Evolutionary conservation across 2,113 vertebrate species (phyloP).

Genomic region (Campylomormyrus tamandua): DNA sequence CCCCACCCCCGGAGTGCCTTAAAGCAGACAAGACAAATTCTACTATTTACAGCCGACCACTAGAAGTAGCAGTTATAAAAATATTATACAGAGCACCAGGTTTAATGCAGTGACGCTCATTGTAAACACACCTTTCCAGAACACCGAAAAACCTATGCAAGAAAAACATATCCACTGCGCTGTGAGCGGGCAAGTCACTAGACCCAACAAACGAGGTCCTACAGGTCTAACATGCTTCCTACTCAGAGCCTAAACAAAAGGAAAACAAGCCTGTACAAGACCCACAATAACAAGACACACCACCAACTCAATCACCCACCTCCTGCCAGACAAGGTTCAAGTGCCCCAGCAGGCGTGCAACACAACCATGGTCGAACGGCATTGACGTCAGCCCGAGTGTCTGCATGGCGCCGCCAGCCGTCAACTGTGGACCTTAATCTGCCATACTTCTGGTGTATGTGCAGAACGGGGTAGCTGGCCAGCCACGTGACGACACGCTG

Average conservation of each 20-base stretch:
- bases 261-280: background rate
- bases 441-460: background rate
- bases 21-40: background rate
- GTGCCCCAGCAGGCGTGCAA: background rate
- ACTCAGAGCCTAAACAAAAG: background rate
- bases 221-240: background rate
- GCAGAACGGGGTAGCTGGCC: background rate
- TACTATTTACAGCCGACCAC: background rate
- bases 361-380: background rate
- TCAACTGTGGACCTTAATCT: background rate
- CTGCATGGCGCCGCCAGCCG: background rate
- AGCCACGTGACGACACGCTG: background rate
- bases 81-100: background rate
- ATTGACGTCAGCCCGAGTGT: background rate
- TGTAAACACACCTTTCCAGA: background rate
- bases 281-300: background rate
- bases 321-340: background rate
- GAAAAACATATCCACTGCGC: background rate
- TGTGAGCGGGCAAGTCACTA: background rate
- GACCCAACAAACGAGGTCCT: background rate
- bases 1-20: background rate
- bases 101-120: background rate
- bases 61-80: background rate
- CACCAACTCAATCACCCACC: background rate
- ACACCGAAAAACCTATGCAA: background rate